Evolutionary conservation across 2,797 vertebrate genomes (phyloP), one percentile per base, ranked within the genome.

Genomic region (Microctenopoma steveboyesi): DNA sequence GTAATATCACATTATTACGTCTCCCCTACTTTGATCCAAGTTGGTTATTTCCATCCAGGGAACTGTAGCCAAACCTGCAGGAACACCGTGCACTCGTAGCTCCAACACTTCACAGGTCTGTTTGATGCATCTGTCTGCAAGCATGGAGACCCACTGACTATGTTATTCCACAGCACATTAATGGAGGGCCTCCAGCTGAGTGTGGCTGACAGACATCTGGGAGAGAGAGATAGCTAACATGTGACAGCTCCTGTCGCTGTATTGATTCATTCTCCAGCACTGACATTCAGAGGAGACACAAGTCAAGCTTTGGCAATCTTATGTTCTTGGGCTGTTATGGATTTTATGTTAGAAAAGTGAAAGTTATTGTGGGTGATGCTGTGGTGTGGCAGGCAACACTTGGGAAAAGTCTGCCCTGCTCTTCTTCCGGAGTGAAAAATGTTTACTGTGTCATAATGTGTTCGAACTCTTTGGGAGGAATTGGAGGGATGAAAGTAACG

Each of bases 101-200:
- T 71, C 67, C 74, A 72, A 56, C 64, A 83, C 81, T 87, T 92
- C 83, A 86, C 79, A 89, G 66, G 84, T 75, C 35, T 39, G 78
- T 86, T 79, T 92, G 89, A 90, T 82, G 83, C 72, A 69, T 80
- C 69, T 76, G 72, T 88, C 81, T 85, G 71, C 62, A 73, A 79
- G 81, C 81, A 75, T 78, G 70, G 81, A 86, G 69, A 79, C 58
- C 80, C 80, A 79, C 75, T 60, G 72, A 82, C 81, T 83, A 65
- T 88, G 82, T 85, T 85, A 82, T 89, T 89, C 81, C 82, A 71
- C 64, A 65, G 76, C 82, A 82, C 83, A 77, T 85, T 88, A 91
- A 88, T 86, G 73, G 83, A 77, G 66, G 74, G 82, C 78, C 84
- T 87, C 88, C 88, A 88, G 81, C 90, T 90, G 91, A 83, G 88